Evolutionary conservation across 2,888 invertebrate genomes (phyloP), one percentile per base, ranked within the genome.

Genomic region (Callyntrura guangdongensis): DNA sequence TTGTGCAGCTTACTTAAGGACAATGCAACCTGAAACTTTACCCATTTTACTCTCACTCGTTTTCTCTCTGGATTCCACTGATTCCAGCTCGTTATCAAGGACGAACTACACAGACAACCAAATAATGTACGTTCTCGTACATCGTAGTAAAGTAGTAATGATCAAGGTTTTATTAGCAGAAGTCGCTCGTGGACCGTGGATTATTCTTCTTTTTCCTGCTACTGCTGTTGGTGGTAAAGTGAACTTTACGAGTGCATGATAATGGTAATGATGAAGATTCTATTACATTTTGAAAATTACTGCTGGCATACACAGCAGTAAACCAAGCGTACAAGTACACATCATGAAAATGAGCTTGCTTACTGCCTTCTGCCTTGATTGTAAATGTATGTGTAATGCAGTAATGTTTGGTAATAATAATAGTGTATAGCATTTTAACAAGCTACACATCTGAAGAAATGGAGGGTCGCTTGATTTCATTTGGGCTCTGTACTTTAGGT

Each of bases 241-340:
- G 87, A 87, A 87, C 87, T 79, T 87, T 87, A 88, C 82, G 81
- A 82, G 88, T 53, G 53, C 47, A 81, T 81, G 81, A 82, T 81
- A 69, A 88, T 82, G 72, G 82, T 88, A 88, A 88, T 88, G 88
- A 88, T 88, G 72, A 88, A 56, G 56, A 82, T 88, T 88, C 82
- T 72, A 88, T 81, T 88, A 82, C 88, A 82, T 81, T 82, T 87
- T 81, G 56, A 53, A 79, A 88, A 88, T 88, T 88, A 82, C 77
- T 22, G 59, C 61, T 49, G 61, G 67, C 67, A 27, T 67, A 27
- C n/a, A n/a, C 67, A 67, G 64, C 45, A 36, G n/a, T 69, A 36
- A 36, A 74, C 59, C 79, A 77, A 45, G 27, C 25, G 5, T n/a
- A n/a, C n/a, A n/a, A n/a, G n/a, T n/a, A n/a, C 77, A 53, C 77